Percentiles rank a stretch among this genome's conserved stretches.
These are phyloP conservation scores for Leptodactylus fuscus DNA, from an alignment of 2,113 vertebrate species.

Conservation along the genomic window DNA sequence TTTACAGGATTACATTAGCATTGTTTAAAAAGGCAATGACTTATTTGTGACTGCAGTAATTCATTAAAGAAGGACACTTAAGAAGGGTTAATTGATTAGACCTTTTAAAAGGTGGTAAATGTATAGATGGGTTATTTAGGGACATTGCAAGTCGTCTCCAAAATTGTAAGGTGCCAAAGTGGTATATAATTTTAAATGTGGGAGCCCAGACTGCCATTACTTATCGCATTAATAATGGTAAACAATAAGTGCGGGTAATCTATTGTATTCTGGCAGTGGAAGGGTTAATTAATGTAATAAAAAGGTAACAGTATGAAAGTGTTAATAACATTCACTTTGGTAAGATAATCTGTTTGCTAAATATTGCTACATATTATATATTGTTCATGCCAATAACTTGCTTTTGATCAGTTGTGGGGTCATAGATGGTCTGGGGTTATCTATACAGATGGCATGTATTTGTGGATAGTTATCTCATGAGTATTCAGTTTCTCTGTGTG, in stretches of 20 bases:
- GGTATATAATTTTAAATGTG: not conserved
- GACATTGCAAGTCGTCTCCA: slow-evolving; percentile 18
- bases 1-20: slow-evolving; percentile 71
- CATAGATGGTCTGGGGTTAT: slow-evolving; percentile 30
- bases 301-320: not conserved
- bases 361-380: too few relatives aligned
- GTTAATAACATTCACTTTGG: not conserved
- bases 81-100: slow-evolving; percentile 85
- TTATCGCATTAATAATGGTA: not conserved
- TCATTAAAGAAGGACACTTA: slow-evolving; percentile 72
- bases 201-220: not conserved
- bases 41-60: slow-evolving; percentile 73
- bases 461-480: slow-evolving; percentile 26
- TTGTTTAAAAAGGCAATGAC: slow-evolving; percentile 75
- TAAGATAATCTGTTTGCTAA: too few relatives aligned
- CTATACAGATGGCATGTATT: slow-evolving; percentile 40
- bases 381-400: not conserved
- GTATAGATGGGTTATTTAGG: slow-evolving; percentile 63
- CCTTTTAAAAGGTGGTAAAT: slow-evolving; percentile 80
- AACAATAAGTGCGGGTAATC: not conserved
- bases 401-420: slow-evolving; percentile 24
- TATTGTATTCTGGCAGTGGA: not conserved
- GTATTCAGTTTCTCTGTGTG: slow-evolving; percentile 8
- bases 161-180: slow-evolving; percentile 34
- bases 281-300: not conserved